Base-by-base conservation (phyloP, 2,113 vertebrate genomes). In the Pholis gunnellus region DNA sequence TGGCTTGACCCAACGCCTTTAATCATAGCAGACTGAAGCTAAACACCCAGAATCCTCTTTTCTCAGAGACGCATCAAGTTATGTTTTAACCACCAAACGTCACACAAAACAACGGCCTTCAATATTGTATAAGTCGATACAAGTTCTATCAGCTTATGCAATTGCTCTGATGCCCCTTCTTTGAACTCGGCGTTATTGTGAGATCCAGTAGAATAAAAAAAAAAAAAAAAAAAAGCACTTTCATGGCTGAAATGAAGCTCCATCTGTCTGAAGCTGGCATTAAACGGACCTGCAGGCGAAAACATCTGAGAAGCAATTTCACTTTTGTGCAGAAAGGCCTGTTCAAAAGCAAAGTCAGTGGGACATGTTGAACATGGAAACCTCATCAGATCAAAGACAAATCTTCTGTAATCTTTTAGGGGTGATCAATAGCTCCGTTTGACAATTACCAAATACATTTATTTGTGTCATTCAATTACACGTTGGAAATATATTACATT, bases 251-350 rank as follows among this genome's bases (percentile, higher is more conserved):
- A 57, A 68, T 9, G 59, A 76, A 74, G 60, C 83, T 77, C 75
- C 78, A 66, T 88, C 81, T 86, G 83, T 86, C 27, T 71, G 52
- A 70, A 63, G 52, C 59, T 81, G 79, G 68, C 56, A 85, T 52
- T 66, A 52, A 86, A 81, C 17, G 25, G 82, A 80, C 70, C 77
- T 75, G 81, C 25, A 14, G 65, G 59, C 64, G 15, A 2, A 70
- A 87, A 77, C 79, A 81, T 89, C 78, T 72, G 77, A 86, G 25
- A 78, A 54, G 4, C 44, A 79, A 61, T 76, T 81, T 65, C 74
- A 38, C 64, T 59, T 72, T 56, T 46, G 29, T 63, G 60, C 5
- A 1, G 54, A 64, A 64, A 56, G 27, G 6, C 36, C 59, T 34
- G 63, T 76, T 84, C 68, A 74, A 70, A 68, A 22, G 80, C 60